Evolutionary conservation across 2,113 vertebrate genomes (phyloP), one percentile per base, ranked within the genome.

Genomic region (Mus spicilegus): DNA sequence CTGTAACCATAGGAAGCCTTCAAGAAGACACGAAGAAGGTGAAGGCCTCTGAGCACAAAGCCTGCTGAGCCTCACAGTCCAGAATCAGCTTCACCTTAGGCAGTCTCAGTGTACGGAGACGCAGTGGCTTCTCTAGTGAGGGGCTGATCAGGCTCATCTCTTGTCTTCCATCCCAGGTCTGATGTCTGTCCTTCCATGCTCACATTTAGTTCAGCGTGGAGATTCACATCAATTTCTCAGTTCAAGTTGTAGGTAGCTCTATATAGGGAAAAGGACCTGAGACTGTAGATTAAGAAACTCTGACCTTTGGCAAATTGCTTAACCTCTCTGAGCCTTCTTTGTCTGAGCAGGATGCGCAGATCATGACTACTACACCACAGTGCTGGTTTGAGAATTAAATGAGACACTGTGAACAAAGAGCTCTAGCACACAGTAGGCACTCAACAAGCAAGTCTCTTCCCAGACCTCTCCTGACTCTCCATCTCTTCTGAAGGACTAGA

Each of bases 1-100:
- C 13, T 33, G 16, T 54, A 20, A 30, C 14, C 51, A 7, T 56
- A 26, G 20, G 16, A 3, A 58, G 46, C 69, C 42, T 3, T 0
- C 30, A 51, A 39, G 20, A 63, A 63, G 28, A 16, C 5, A 1
- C 0, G 14, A 26, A 0, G 56, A 46, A 20, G 6, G 0, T 3
- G 16, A 13, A 24, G 14, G 1, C 19, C 77, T 51, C 54, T 10
- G 39, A 76, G 12, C 24, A 0, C 1, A 9, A 33, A 8, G 16
- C 2, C n/a, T 51, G 26, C 67, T 16, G 28, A 17, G 51, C 22
- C 7, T 20, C 17, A 8, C 26, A 0, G 7, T 22, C 56, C n/a
- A 67, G 26, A n/a, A 36, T 58, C 12, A 11, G 84, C 51, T 58
- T 39, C 26, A 12, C 26, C 49, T 72, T 69, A 88, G 26, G 2